Evolutionary conservation across 1,140 invertebrate genomes (phyloP), one percentile per base, ranked within the genome.

Genomic region (Rhyzopertha dominica): DNA sequence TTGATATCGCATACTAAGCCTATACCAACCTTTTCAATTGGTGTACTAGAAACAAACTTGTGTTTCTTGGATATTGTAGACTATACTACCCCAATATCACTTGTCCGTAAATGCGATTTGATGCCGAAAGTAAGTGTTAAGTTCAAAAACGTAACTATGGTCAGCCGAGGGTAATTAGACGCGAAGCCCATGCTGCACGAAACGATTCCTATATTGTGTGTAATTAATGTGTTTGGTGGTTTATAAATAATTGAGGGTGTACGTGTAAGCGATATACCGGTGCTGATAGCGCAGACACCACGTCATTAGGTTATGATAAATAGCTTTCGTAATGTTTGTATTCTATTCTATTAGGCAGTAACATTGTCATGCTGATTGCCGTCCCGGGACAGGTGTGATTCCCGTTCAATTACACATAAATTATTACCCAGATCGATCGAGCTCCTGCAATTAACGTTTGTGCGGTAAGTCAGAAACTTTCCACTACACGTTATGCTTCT

Each of bases 291-390:
- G 53, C 38, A 46, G 53, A 58, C 56, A 56, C 48, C 56, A 49
- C 49, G 53, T 49, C 56, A 58, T 58, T 58, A 58, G 39, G 36
- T 58, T 53, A 58, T 58, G 56, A 58, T 58, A 58, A 51, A 56
- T 56, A 53, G 53, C 41, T 41, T 41, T 18, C 35, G 35, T 48
- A 31, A 38, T 58, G 56, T 58, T 58, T 58, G 56, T 58, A 58
- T 58, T 58, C 50, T 52, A 45, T 51, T 41, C 44, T 53, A 55
- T 56, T 56, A 51, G 41, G 43, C 49, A 46, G 51, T 41, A 41
- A 51, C 43, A 57, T 54, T 57, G 51, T 54, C 51, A 43, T 19
- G 38, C 52, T 54, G 52, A 57, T 57, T 54, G 49, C 51, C 22
- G 48, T 46, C 39, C 18, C 32, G 48, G 49, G 48, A 57, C 54